Conservation (phyloP, 64 coral and sea anemone species). For the Stichodactyla mertensii region DNA sequence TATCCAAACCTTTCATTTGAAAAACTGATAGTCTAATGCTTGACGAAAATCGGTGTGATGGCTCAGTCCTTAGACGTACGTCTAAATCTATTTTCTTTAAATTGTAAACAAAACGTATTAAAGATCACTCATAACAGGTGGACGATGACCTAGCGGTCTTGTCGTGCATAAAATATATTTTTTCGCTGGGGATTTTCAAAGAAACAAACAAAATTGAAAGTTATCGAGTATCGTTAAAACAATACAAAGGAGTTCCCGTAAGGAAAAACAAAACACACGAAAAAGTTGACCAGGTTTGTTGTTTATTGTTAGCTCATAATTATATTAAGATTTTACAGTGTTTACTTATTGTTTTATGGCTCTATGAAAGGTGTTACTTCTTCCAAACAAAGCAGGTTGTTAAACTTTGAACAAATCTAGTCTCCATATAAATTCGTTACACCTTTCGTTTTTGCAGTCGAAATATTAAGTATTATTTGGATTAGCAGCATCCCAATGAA, state of each 20-base stretch:
- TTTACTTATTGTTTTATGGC: neutral
- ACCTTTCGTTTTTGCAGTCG: too few relatives aligned
- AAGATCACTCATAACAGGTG: neutral
- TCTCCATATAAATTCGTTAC: too few relatives aligned
- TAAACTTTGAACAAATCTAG: too few relatives aligned
- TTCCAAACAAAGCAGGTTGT: too few relatives aligned
- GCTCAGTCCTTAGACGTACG: too few relatives aligned
- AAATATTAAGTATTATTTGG: too few relatives aligned
- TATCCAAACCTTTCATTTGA: too few relatives aligned
- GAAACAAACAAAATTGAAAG: neutral
- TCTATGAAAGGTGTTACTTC: too few relatives aligned
- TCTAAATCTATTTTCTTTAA: too few relatives aligned
- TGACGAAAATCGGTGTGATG: too few relatives aligned
- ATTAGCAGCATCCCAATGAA: too few relatives aligned
- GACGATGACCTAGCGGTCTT: neutral
- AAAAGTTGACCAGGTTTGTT: neutral
- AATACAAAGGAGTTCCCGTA: neutral
- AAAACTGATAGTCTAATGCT: too few relatives aligned
- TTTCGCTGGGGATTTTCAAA: neutral
- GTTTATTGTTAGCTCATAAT: neutral
- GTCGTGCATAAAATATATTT: constrained; percentile 14
- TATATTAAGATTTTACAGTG: neutral
- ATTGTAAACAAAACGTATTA: neutral
- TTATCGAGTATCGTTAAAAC: neutral
- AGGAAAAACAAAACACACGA: neutral